Evolutionary conservation across 2,113 vertebrate genomes (phyloP), one percentile per base, ranked within the genome.

Genomic region (Lophura nycthemera): DNA sequence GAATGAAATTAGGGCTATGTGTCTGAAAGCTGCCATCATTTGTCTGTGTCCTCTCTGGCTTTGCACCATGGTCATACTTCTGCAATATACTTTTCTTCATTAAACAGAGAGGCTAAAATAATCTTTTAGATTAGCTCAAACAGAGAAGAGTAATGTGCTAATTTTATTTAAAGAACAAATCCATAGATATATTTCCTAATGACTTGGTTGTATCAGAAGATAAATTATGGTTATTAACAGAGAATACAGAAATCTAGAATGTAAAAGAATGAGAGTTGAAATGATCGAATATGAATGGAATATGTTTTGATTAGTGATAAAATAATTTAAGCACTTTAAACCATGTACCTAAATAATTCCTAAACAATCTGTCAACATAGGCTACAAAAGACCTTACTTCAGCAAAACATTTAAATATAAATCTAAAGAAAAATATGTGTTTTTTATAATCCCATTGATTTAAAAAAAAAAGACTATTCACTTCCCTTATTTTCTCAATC

Each of bases 81-180:
- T 92, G n/a, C 13, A 65, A 57, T 73, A 48, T 77, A 74, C 18
- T 70, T 89, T 93, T 95, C 32, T 91, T 95, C 67, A 65, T 95
- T 95, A 80, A 96, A 89, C 20, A 75, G 70, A 92, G 76, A 76
- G 24, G 54, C 59, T 93, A 93, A 95, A 95, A 89, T 91, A 0
- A 83, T 69, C 43, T 94, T 94, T 96, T 90, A 95, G 22, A 91
- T 95, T 89, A 92, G 30, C 40, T 95, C 38, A 96, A 92, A 94
- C n/a, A 61, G 30, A 4, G 60, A 94, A 94, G 38, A 94, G 20
- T 95, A 85, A 90, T 81, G 66, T 34, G 65, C 21, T 77, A 40
- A 88, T 90, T 88, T 90, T 81, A 85, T 85, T 93, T 91, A 67
- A 86, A 89, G 64, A 75, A 74, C 29, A 43, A 94, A 92, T 93